Evolutionary conservation across 2,888 invertebrate species (phyloP).

Genomic region (Corythucha ciliata): DNA sequence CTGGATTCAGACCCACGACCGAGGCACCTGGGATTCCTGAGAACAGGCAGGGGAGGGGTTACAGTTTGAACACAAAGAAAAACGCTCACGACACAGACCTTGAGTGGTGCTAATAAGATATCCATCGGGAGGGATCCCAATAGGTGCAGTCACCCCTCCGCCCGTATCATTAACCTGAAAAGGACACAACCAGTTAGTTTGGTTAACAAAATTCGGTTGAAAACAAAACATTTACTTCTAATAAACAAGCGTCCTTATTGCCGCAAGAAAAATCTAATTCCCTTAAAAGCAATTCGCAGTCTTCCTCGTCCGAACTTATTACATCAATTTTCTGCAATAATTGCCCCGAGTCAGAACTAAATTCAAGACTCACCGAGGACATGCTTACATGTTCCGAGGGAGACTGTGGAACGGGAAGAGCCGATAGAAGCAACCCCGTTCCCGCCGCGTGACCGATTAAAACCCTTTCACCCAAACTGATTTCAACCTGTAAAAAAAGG

Average conservation of each 20-base stretch:
- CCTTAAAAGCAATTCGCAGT: slow-evolving; percentile 57
- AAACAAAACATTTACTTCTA: slow-evolving; percentile 50
- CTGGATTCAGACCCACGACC: slow-evolving; percentile 44
- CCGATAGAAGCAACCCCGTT: slow-evolving; percentile 68
- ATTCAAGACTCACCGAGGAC: not conserved
- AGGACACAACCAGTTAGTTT: not conserved
- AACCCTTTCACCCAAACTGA: slow-evolving; percentile 77
- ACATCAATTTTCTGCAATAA: slow-evolving; percentile 27
- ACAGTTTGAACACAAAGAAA: not conserved
- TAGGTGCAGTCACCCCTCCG: slow-evolving; percentile 4
- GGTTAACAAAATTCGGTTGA: not conserved
- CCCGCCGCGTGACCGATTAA: slow-evolving; percentile 83
- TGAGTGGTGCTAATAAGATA: slow-evolving; percentile 30
- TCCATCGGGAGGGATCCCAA: slow-evolving; percentile 28
- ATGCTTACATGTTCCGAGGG: slow-evolving; percentile 49
- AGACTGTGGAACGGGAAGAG: slow-evolving; percentile 61
- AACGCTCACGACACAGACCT: slow-evolving; percentile 13
- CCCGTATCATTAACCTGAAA: slow-evolving; percentile 68
- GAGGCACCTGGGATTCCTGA: slow-evolving; percentile 70
- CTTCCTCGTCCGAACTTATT: slow-evolving; percentile 48
- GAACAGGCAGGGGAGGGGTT: slow-evolving; percentile 38
- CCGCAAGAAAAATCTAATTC: slow-evolving; percentile 60
- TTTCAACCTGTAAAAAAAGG: slow-evolving; percentile 47
- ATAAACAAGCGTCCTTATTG: slow-evolving; percentile 68
- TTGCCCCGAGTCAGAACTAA: too few species aligned